Evolutionary conservation across 2,113 vertebrate genomes (phyloP).

Genomic region (Acrocephalus kingi): DNA sequence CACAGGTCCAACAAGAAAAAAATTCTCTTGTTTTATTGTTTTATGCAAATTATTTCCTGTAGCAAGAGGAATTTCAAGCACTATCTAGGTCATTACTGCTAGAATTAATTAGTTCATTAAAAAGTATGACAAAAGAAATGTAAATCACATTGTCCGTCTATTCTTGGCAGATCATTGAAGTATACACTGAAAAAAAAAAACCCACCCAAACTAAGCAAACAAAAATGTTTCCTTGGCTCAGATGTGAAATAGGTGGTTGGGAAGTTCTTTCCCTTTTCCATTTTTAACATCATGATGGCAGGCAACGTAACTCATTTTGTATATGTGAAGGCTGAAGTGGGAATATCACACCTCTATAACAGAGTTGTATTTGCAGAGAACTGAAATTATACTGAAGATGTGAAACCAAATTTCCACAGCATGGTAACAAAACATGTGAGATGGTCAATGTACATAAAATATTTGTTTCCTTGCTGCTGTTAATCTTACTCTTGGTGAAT

Average conservation of each 20-base stretch:
- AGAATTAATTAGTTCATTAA: constrained; percentile 5
- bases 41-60: constrained; percentile 14
- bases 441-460: background rate
- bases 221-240: background rate
- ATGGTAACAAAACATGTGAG: background rate
- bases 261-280: background rate
- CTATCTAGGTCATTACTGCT: constrained; percentile 10
- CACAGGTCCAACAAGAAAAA: background rate
- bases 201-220: background rate
- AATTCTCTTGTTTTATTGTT: background rate
- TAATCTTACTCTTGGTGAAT: background rate
- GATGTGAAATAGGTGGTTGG: background rate
- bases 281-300: constrained; percentile 5
- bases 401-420: background rate
- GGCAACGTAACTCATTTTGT: background rate
- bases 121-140: constrained; percentile 4
- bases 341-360: background rate
- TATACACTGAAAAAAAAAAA: background rate
- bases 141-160: background rate
- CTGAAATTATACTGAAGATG: background rate
- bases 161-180: background rate
- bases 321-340: background rate
- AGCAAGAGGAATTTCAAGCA: constrained; percentile 3
- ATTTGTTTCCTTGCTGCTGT: background rate
- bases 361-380: background rate